Evolutionary conservation across 2,113 vertebrate genomes (phyloP).

Genomic region (Sapajus apella): DNA sequence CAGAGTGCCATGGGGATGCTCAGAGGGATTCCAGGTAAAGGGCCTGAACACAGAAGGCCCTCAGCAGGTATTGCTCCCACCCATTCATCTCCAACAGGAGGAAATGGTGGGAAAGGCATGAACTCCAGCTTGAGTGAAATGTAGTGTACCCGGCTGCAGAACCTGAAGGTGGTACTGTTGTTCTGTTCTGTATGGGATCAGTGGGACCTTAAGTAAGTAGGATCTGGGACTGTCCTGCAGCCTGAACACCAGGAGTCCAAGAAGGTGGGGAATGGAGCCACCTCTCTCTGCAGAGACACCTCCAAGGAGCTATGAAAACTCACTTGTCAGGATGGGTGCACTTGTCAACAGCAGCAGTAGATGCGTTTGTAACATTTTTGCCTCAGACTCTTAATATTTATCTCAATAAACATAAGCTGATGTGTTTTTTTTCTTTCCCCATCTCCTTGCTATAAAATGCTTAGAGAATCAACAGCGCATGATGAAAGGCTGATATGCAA

Average conservation of each 20-base stretch:
- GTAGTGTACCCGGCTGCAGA: not conserved
- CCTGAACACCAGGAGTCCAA: not conserved
- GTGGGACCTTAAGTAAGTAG: too few relatives aligned
- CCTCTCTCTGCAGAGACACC: not conserved
- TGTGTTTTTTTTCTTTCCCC: too few relatives aligned
- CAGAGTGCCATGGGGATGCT: fast-evolving
- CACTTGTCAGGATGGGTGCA: not conserved
- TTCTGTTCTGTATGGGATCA: not conserved
- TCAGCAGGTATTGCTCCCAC: not conserved
- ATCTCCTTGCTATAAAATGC: not conserved
- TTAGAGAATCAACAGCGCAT: not conserved
- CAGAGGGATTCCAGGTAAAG: not conserved
- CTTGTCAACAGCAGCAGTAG: not conserved
- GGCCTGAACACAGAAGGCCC: not conserved
- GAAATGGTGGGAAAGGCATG: not conserved
- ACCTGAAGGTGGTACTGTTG: fast-evolving
- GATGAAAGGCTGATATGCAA: not conserved
- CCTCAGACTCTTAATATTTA: not conserved
- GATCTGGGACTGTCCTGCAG: too few relatives aligned
- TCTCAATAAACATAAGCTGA: not conserved
- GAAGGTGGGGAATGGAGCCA: fast-evolving
- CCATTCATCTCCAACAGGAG: fast-evolving
- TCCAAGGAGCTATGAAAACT: too few relatives aligned
- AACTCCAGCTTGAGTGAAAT: not conserved
- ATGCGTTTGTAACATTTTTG: not conserved